Base-by-base conservation (phyloP, 2,113 vertebrate species). In the Entelurus aequoreus region DNA sequence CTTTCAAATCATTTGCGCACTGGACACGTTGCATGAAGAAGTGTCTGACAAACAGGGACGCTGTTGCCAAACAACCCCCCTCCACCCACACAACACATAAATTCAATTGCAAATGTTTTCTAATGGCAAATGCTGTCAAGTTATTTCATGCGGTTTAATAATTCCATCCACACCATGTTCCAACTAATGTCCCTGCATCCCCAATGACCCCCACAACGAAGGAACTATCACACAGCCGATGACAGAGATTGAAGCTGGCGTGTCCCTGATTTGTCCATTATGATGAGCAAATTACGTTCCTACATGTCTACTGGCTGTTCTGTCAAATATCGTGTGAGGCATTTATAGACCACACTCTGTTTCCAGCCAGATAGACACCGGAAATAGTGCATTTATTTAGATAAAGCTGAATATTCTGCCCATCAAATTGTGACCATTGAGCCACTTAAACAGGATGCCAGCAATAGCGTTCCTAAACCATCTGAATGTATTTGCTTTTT, bases 231-330 rank as follows among this genome's bases (percentile, higher is more conserved):
- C 73, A 79, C 59, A 75, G 35, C 69, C 62, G 53, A 59, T 85
- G 82, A 84, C 74, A 66, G 65, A 85, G 73, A 87, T 81, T 83
- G 74, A 77, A 83, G 68, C 70, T 84, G 86, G 79, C 78, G 53
- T 83, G 82, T 72, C 84, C 82, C 83, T 83, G 76, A 85, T 85
- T 85, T 79, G 81, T 85, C 81, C 73, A 80, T 80, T 77, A 79
- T 79, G 80, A 86, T 84, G 85, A 84, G 69, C 76, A 85, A 86
- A 87, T 86, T 72, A 86, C 81, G 69, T 70, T 76, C 77, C 79
- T 79, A 80, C 77, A 82, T 83, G 83, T 85, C 83, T 80, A 77
- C 78, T 83, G 83, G 84, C 76, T 78, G 71, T 77, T 81, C 79
- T 82, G 73, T 86, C 84, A 83, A 83, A 83, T 71, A 60, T 69